A percentile compares a stretch with the other conserved stretches of the same genome.
phyloP scores from a whole-genome alignment of 2,113 vertebrate species.

The Menidia beryllina region DNA sequence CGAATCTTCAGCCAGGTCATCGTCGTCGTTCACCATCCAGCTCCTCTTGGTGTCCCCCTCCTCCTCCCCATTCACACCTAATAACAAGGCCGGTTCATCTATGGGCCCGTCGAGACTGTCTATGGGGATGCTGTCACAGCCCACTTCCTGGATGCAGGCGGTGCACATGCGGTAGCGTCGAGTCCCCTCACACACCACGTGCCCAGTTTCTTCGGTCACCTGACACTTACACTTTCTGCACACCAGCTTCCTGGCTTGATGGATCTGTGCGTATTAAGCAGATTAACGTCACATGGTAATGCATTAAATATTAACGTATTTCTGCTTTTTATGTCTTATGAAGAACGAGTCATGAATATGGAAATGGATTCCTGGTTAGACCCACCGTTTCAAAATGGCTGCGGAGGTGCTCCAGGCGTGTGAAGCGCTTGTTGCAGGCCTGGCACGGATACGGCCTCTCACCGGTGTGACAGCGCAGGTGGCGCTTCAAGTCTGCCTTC shows the following conservation, averaged over 20 bases:
- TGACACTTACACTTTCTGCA: slow-evolving; percentile 96
- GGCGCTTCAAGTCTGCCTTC: slow-evolving; percentile 96
- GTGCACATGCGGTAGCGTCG: slow-evolving; percentile 93
- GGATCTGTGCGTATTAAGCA: slow-evolving; percentile 84
- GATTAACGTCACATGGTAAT: not conserved
- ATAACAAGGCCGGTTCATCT: slow-evolving; percentile 79
- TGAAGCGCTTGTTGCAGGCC: slow-evolving; percentile 96
- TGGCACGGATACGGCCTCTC: slow-evolving; percentile 96
- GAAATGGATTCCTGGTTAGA: not conserved
- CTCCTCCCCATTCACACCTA: slow-evolving; percentile 87
- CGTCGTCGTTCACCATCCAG: slow-evolving; percentile 85
- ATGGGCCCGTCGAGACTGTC: slow-evolving; percentile 82
- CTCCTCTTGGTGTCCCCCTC: slow-evolving; percentile 86
- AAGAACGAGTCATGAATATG: not conserved
- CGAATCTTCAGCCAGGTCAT: slow-evolving; percentile 93
- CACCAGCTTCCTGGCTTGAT: slow-evolving; percentile 95
- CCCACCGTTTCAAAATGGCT: slow-evolving; percentile 96
- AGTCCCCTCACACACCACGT: slow-evolving; percentile 94
- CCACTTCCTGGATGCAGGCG: slow-evolving; percentile 90
- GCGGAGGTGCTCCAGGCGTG: slow-evolving; percentile 94
- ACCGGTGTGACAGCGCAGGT: slow-evolving; percentile 95
- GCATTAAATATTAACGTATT: not conserved
- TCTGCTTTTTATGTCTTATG: not conserved
- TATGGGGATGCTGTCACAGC: slow-evolving; percentile 88
- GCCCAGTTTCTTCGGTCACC: slow-evolving; percentile 92